phyloP scores from a whole-genome alignment of 2,888 invertebrate species.

The Megaustenia siamemsis region DNA sequence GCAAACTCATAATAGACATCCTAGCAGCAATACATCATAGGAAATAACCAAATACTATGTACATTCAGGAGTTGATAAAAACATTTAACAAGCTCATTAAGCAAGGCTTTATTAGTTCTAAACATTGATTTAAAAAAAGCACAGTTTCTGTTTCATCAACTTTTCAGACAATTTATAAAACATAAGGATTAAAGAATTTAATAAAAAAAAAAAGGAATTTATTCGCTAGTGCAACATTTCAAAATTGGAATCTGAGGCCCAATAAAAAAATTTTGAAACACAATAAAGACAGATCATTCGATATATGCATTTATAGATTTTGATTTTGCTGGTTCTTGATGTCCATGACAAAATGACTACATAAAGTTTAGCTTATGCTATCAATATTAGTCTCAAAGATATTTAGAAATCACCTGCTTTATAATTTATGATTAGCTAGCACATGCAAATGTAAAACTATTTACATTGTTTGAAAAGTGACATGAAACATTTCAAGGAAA shows the following conservation, averaged over 20 bases:
- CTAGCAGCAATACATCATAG: slow-evolving; percentile 25
- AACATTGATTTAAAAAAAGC: background rate
- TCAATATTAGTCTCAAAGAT: background rate
- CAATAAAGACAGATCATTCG: too few relatives aligned
- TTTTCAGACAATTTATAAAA: background rate
- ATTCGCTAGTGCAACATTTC: too few relatives aligned
- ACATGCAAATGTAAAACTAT: background rate
- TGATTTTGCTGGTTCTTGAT: too few relatives aligned
- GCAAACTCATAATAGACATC: slow-evolving; percentile 14
- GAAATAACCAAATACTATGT: slow-evolving; percentile 16
- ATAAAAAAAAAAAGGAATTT: too few relatives aligned
- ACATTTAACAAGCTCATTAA: background rate
- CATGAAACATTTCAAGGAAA: background rate
- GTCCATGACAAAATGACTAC: too few relatives aligned
- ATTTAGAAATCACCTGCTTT: background rate
- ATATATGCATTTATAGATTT: too few relatives aligned
- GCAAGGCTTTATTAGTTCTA: background rate
- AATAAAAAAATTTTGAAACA: too few relatives aligned
- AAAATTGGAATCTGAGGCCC: too few relatives aligned
- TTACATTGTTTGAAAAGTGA: background rate
- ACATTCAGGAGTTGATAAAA: background rate
- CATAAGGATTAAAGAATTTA: too few relatives aligned
- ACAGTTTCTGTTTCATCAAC: background rate
- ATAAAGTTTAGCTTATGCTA: background rate
- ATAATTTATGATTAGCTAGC: background rate